Base-by-base conservation (phyloP, 2,113 vertebrate genomes). In the Lontra canadensis region DNA sequence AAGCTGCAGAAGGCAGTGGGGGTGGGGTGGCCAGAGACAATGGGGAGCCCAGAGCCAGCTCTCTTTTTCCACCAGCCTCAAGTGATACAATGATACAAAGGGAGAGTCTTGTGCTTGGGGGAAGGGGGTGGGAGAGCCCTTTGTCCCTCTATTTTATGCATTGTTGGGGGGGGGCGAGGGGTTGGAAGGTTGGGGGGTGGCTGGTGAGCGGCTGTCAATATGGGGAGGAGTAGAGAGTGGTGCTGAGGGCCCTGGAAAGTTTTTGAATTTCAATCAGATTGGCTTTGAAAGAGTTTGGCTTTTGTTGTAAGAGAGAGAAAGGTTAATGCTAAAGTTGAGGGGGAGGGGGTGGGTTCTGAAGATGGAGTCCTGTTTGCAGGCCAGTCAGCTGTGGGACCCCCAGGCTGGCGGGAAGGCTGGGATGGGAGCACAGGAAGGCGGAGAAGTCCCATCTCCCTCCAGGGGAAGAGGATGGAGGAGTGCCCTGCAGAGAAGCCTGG, bases 251-350 rank as follows among this genome's bases (percentile, higher is more conserved):
- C 95, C 97, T 97, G 98, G 98, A 98, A 99, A 98, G 98, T 98
- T 98, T 98, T 98, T 99, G 99, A 99, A 99, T 99, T 99, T 99
- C 98, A 99, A 99, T 99, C 98, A 99, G 98, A 97, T 98, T 98
- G 98, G 97, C 98, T 99, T 99, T 99, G 98, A 99, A 99, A 99
- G 98, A 98, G 97, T 98, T 98, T 98, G 95, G 98, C 98, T 98
- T 99, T 98, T 99, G 98, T 98, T 98, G 97, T 55, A 95, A 94
- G 96, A 95, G 96, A 97, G 98, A 98, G 96, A 98, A 97, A 96
- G 97, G 96, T 95, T 98, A 98, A 98, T 96, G 98, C 98, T 98
- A 97, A 98, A 97, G 98, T 98, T 97, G 97, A 98, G 98, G 97
- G 98, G 98, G 98, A 97, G 97, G 98, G 97, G 96, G 95, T 94